Conservation (phyloP, 2,113 vertebrate genomes). For the Leptobrachium ailaonicum region DNA sequence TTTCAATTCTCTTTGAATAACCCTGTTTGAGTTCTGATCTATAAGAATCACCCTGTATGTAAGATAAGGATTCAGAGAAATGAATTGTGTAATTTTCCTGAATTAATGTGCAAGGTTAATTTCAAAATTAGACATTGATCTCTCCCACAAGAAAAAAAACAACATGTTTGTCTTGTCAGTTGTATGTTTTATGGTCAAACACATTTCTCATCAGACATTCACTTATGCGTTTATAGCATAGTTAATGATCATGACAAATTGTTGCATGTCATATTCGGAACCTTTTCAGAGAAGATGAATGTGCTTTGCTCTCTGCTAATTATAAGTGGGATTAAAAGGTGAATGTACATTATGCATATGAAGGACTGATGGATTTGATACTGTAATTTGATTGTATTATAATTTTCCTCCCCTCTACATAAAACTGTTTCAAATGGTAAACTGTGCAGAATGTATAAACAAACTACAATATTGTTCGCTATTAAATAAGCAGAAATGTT, state of each 20-base stretch:
- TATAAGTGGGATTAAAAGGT: constrained; percentile 6
- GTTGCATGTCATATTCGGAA: constrained; percentile 7
- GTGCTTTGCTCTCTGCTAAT: constrained; percentile 17
- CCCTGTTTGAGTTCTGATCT: too few species aligned
- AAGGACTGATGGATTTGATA: not conserved
- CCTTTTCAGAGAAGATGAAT: constrained; percentile 19
- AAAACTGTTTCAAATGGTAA: too few species aligned
- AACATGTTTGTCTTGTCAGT: not conserved
- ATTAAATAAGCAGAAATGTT: too few species aligned
- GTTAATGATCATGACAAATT: constrained; percentile 22
- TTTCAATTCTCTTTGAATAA: too few species aligned
- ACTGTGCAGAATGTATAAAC: too few species aligned
- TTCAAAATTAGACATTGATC: not conserved
- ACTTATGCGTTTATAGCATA: constrained; percentile 2
- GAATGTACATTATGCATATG: not conserved
- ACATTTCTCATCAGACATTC: not conserved
- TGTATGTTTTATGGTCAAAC: not conserved
- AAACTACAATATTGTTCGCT: too few species aligned
- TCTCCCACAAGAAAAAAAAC: not conserved
- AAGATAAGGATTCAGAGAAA: too few species aligned
- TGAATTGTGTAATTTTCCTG: too few species aligned
- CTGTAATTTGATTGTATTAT: too few species aligned
- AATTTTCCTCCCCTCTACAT: too few species aligned
- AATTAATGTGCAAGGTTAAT: not conserved
- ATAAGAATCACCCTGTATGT: too few species aligned